Percentiles rank a stretch among this genome's conserved stretches.
phyloP scores from a whole-genome alignment of 1,140 invertebrate species.

The Berghia stephanieae region DNA sequence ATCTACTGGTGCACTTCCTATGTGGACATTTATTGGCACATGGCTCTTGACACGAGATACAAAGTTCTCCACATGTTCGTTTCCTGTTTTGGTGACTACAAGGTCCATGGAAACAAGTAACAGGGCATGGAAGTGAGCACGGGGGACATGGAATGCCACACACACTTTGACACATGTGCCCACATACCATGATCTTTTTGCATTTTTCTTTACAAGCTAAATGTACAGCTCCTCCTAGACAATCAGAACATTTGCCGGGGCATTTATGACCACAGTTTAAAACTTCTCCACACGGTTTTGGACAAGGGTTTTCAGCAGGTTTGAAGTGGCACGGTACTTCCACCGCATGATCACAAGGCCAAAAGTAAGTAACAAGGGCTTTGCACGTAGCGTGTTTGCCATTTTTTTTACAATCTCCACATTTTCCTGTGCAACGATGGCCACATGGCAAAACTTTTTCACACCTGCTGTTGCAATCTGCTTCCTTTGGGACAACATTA shows the following conservation, averaged over 20 bases:
- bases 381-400: constrained; percentile 67
- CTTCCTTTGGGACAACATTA: constrained; percentile 68
- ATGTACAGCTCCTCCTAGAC: constrained; percentile 74
- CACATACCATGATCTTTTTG: constrained; percentile 54
- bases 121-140: constrained; percentile 71
- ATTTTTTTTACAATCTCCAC: constrained; percentile 71
- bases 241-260: constrained; percentile 60
- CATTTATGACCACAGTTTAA: constrained; percentile 53
- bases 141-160: constrained; percentile 70
- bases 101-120: constrained; percentile 69
- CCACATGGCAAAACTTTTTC: constrained; percentile 49
- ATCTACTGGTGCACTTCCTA: constrained; percentile 70
- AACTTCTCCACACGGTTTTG: constrained; percentile 28
- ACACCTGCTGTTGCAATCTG: constrained; percentile 47
- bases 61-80: constrained; percentile 72
- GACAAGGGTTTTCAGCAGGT: constrained; percentile 35
- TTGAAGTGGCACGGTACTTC: constrained; percentile 45
- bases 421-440: constrained; percentile 69
- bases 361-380: constrained; percentile 62
- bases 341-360: constrained; percentile 62
- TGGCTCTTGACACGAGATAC: constrained; percentile 71
- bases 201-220: constrained; percentile 56
- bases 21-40: constrained; percentile 69
- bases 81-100: constrained; percentile 64
- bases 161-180: constrained; percentile 56